Percentiles rank a stretch among this genome's conserved stretches.
Conservation (phyloP, 1,140 invertebrate species). For the Coboldia fuscipes region DNA sequence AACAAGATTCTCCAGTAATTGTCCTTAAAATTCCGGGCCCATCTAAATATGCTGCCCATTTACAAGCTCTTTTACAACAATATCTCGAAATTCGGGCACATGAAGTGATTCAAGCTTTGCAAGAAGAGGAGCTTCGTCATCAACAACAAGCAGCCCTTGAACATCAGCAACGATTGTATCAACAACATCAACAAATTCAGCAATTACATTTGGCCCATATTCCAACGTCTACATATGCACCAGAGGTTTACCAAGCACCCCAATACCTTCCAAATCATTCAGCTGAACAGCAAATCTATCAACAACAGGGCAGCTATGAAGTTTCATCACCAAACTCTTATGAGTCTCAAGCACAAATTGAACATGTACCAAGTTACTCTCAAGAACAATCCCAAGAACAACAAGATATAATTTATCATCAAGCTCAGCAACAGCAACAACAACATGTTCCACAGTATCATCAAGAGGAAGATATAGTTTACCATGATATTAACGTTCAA, state of each 20-base stretch:
- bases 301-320: not conserved
- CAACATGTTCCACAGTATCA: not conserved
- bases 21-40: constrained; percentile 18
- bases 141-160: constrained; percentile 3
- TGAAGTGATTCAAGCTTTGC: constrained; percentile 14
- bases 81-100: constrained; percentile 19
- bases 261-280: constrained; percentile 2
- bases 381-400: constrained; percentile 2
- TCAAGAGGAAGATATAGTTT: not conserved
- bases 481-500: constrained; percentile 1
- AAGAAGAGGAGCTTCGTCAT: constrained; percentile 13
- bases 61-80: constrained; percentile 18
- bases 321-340: too few species aligned
- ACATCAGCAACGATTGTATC: not conserved
- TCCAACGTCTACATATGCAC: not conserved
- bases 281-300: not conserved
- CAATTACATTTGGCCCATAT: not conserved
- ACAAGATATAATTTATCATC: not conserved
- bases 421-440: constrained; percentile 2
- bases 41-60: constrained; percentile 17
- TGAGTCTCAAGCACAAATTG: constrained; percentile 10
- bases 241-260: constrained; percentile 3
- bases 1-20: constrained; percentile 10
- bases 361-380: constrained; percentile 7
- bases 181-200: not conserved